Evolutionary conservation across 2,797 vertebrate species (phyloP).

Genomic region (Euthynnus affinis): DNA sequence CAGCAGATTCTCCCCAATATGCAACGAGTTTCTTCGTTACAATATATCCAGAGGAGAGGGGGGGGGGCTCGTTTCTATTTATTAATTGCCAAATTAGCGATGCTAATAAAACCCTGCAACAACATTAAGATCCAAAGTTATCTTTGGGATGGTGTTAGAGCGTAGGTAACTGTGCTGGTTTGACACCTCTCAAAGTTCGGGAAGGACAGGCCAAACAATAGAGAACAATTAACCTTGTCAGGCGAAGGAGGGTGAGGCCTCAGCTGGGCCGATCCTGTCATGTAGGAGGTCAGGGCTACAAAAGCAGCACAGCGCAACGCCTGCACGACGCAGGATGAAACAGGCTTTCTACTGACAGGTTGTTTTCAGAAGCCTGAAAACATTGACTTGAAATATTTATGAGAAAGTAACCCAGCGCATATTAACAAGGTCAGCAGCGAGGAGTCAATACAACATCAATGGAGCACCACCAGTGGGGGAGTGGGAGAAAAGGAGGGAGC

Average conservation of each 20-base stretch:
- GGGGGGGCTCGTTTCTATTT: neutral
- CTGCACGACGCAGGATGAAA: slow-evolving; percentile 67
- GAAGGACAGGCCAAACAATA: slow-evolving; percentile 72
- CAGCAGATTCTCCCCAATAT: neutral
- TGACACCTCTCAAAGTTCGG: slow-evolving; percentile 70
- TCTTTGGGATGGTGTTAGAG: slow-evolving; percentile 40
- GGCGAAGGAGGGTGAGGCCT: slow-evolving; percentile 68
- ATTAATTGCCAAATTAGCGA: slow-evolving; percentile 48
- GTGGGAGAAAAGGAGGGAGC: slow-evolving; percentile 42
- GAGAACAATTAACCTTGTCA: slow-evolving; percentile 84
- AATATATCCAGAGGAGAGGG: neutral
- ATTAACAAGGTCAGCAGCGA: slow-evolving; percentile 82
- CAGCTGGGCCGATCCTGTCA: slow-evolving; percentile 71
- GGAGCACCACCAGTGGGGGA: slow-evolving; percentile 58
- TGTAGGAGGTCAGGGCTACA: slow-evolving; percentile 80
- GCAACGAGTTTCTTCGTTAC: slow-evolving; percentile 5
- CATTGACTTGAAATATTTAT: slow-evolving; percentile 86
- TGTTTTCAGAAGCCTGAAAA: slow-evolving; percentile 84
- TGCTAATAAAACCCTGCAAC: slow-evolving; percentile 43
- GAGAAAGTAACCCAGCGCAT: slow-evolving; percentile 82
- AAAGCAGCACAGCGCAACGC: slow-evolving; percentile 67
- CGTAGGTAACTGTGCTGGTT: slow-evolving; percentile 49
- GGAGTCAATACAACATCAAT: slow-evolving; percentile 76
- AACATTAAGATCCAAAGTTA: slow-evolving; percentile 55
- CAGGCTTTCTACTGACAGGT: slow-evolving; percentile 81